phyloP scores from a whole-genome alignment of 2,797 vertebrate species.

The Microctenopoma lineatum region DNA sequence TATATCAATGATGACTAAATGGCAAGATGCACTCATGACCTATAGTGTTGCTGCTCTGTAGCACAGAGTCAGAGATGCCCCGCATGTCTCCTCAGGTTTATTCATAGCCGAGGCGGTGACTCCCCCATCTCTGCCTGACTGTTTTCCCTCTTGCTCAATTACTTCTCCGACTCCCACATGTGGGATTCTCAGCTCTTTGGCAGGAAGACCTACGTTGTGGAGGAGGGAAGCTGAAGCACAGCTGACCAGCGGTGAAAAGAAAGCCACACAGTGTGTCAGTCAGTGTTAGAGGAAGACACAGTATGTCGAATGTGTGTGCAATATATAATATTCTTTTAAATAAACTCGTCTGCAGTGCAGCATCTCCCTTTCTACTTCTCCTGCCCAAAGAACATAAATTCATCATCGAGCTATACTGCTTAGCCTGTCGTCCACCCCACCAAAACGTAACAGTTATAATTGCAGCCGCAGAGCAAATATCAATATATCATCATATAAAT shows the following conservation, averaged over 20 bases:
- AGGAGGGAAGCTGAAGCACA: slow-evolving; percentile 59
- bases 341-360: slow-evolving; percentile 37
- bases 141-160: slow-evolving; percentile 74
- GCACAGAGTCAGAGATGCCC: slow-evolving; percentile 55
- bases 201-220: slow-evolving; percentile 66
- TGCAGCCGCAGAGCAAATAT: slow-evolving; percentile 47
- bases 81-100: slow-evolving; percentile 65
- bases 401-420: slow-evolving; percentile 45
- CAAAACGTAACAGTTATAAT: slow-evolving; percentile 50
- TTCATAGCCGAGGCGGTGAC: slow-evolving; percentile 69
- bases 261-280: slow-evolving; percentile 28
- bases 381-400: slow-evolving; percentile 49
- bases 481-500: slow-evolving; percentile 56
- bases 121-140: slow-evolving; percentile 64
- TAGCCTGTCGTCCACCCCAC: slow-evolving; percentile 9
- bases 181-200: slow-evolving; percentile 67
- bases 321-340: slow-evolving; percentile 27
- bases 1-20: slow-evolving; percentile 45
- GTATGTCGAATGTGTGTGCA: slow-evolving; percentile 11
- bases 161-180: slow-evolving; percentile 79
- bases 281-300: not conserved
- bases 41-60: slow-evolving; percentile 31
- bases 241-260: slow-evolving; percentile 40
- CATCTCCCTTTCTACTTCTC: slow-evolving; percentile 7
- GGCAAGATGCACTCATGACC: slow-evolving; percentile 57